Percentiles rank a stretch among this genome's conserved stretches.
These are phyloP conservation scores for Cynodonichthys magdalenae DNA, from an alignment of 2,797 vertebrate genomes.

Conservation along the genomic window DNA sequence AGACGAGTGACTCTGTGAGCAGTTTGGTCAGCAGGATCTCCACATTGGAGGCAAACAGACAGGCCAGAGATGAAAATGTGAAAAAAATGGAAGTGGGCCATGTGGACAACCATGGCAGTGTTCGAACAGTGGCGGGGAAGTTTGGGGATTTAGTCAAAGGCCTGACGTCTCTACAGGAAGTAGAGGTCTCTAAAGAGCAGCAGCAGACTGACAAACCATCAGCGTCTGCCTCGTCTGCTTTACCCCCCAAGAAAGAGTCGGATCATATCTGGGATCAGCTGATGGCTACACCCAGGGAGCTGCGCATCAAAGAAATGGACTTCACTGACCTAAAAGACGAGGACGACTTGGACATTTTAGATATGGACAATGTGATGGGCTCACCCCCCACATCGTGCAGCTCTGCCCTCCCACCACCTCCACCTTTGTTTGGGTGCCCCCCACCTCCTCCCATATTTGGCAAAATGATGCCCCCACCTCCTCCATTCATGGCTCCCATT, in stretches of 20 bases:
- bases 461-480: conserved; percentile 90
- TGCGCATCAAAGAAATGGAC: conserved; percentile 97
- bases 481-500: conserved; percentile 82
- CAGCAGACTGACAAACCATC: conserved; percentile 73
- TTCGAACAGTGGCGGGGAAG: conserved; percentile 90
- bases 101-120: conserved; percentile 90
- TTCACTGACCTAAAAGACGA: conserved; percentile 95
- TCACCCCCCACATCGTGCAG: conserved; percentile 83
- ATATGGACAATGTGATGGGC: conserved; percentile 82
- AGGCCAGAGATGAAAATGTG: conserved; percentile 85
- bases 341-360: conserved; percentile 92
- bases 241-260: conserved; percentile 90
- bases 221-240: conserved; percentile 31
- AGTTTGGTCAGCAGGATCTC: conserved; percentile 90
- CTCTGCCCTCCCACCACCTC: conserved; percentile 87
- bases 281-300: conserved; percentile 91
- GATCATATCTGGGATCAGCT: conserved; percentile 99
- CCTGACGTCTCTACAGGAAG: conserved; percentile 73
- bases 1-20: conserved; percentile 78
- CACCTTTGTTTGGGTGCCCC: conserved; percentile 85
- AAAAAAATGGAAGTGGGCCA: conserved; percentile 87
- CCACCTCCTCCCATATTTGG: conserved; percentile 87
- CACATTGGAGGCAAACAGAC: conserved; percentile 88
- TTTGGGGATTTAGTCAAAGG: conserved; percentile 90
- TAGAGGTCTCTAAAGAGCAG: conserved; percentile 80